These are phyloP conservation scores for Nasonia oneida DNA, from an alignment of 2,888 invertebrate genomes.

Conservation along the genomic window DNA sequence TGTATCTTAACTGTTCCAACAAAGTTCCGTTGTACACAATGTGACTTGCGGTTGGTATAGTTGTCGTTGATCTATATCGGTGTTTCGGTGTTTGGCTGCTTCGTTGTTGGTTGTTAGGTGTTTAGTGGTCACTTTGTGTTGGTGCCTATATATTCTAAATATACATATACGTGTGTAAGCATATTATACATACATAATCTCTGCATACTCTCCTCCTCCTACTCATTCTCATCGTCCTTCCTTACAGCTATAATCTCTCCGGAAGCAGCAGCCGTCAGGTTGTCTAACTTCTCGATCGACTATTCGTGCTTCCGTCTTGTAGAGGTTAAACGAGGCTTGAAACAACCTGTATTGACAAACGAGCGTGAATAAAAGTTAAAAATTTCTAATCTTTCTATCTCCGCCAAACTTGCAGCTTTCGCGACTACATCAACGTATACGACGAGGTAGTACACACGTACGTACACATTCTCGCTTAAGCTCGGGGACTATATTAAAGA, in stretches of 20 bases:
- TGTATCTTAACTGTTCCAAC: constrained; percentile 75
- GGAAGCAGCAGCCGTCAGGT: neutral
- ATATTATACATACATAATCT: constrained; percentile 19
- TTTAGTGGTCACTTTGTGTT: constrained; percentile 78
- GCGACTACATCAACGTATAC: neutral
- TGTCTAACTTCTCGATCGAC: neutral
- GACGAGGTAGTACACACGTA: neutral
- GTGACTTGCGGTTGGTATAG: constrained; percentile 77
- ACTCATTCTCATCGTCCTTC: neutral
- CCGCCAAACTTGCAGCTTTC: neutral
- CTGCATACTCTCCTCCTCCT: neutral
- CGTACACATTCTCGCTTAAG: neutral
- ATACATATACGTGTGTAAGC: constrained; percentile 41
- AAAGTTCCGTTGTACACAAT: constrained; percentile 73
- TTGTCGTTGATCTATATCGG: constrained; percentile 77
- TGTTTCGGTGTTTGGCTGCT: constrained; percentile 78
- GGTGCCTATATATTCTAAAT: constrained; percentile 68
- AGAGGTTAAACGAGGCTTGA: neutral
- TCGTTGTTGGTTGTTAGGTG: constrained; percentile 78
- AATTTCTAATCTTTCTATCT: neutral
- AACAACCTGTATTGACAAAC: neutral
- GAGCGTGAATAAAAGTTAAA: no score
- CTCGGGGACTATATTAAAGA: constrained; percentile 45
- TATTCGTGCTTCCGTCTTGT: neutral
- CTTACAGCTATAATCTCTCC: neutral